Evolutionary conservation across 2,797 vertebrate genomes (phyloP).

Genomic region (Furcifer pardalis): DNA sequence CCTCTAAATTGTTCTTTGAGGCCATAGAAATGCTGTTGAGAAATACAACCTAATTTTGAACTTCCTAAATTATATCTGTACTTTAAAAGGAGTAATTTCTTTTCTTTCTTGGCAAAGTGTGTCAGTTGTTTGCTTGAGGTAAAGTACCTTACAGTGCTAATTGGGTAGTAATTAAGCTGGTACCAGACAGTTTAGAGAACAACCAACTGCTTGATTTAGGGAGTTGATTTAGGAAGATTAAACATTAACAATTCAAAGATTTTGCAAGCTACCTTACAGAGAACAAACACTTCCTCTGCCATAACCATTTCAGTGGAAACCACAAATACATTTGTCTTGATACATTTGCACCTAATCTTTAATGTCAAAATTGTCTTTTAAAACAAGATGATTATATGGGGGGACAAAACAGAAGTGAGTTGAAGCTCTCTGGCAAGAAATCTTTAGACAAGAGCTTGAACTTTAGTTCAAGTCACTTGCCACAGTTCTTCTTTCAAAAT

Average conservation of each 20-base stretch:
- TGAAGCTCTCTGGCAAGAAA: no score
- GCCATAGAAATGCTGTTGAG: constrained; percentile 10
- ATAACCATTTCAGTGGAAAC: no score
- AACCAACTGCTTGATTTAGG: background rate
- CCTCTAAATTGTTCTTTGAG: background rate
- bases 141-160: background rate
- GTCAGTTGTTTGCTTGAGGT: background rate
- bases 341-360: no score
- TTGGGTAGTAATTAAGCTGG: background rate
- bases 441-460: no score
- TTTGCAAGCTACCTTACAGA: no score
- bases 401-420: no score
- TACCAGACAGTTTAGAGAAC: background rate
- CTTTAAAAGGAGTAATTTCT: background rate
- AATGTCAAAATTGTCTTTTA: no score
- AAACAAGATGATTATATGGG: no score
- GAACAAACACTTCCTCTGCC: no score
- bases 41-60: background rate
- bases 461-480: no score
- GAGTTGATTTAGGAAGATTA: background rate
- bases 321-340: no score
- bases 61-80: background rate
- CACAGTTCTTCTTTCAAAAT: no score
- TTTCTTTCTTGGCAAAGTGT: background rate
- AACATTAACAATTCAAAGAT: background rate